phyloP scores from a whole-genome alignment of 2,113 vertebrate species.

The Leucopsar rothschildi region DNA sequence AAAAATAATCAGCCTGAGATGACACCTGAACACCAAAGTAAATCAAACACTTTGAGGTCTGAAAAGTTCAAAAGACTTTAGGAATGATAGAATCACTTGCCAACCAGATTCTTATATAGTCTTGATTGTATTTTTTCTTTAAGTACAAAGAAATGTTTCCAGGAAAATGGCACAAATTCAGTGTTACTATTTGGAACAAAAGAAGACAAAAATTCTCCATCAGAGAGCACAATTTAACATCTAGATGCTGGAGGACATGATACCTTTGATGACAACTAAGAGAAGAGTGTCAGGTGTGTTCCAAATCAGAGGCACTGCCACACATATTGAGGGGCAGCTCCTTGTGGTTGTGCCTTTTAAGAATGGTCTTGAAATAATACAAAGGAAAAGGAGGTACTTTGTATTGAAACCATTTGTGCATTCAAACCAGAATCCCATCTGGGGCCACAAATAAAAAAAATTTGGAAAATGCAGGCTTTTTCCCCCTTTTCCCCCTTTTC shows the following conservation, averaged over 20 bases:
- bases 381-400: neutral
- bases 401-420: neutral
- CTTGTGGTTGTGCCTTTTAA: neutral
- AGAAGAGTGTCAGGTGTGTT: no score
- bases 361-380: neutral
- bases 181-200: neutral
- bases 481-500: neutral
- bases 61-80: conserved; percentile 15
- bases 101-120: neutral
- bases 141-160: neutral
- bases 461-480: neutral
- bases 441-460: neutral
- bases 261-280: neutral
- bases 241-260: neutral
- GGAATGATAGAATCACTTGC: neutral
- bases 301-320: neutral
- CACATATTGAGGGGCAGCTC: neutral
- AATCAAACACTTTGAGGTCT: neutral
- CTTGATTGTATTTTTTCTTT: neutral
- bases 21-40: neutral
- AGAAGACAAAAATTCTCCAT: neutral
- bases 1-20: neutral
- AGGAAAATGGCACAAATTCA: neutral
- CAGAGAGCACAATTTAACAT: neutral
- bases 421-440: neutral